phyloP scores from a whole-genome alignment of 2,888 invertebrate genomes.

The Digitonthophagus gazella region DNA sequence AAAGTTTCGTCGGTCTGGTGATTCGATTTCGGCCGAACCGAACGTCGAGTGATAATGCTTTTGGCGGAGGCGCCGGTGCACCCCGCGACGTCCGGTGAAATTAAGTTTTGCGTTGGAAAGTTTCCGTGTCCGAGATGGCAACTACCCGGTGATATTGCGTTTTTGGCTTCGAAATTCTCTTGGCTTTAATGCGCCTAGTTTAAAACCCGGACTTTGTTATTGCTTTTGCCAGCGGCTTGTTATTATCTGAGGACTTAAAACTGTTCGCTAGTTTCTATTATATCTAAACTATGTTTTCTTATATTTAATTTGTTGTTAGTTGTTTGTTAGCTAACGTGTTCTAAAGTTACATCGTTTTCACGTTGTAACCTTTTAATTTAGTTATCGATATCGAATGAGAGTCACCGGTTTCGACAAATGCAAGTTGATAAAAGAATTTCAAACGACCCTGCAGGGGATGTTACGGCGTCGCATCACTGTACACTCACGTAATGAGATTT shows the following conservation, averaged over 20 bases:
- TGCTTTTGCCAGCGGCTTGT: no score
- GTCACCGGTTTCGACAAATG: background rate
- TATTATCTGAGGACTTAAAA: no score
- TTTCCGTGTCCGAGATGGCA: background rate
- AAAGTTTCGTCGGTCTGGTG: background rate
- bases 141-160: background rate
- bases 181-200: background rate
- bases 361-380: background rate
- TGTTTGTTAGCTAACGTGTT: no score
- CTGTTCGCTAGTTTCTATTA: no score
- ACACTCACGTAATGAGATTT: background rate
- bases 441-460: background rate
- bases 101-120: background rate
- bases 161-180: background rate
- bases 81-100: background rate
- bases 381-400: background rate
- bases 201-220: background rate
- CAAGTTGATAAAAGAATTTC: background rate
- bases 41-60: background rate
- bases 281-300: no score
- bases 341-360: no score
- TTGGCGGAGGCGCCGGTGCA: background rate
- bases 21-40: background rate
- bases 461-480: background rate
- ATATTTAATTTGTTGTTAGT: no score